A percentile compares a stretch with the other conserved stretches of the same genome.
Evolutionary conservation across 2,797 vertebrate genomes (phyloP).

Genomic region (Sarcophilus harrisii): DNA sequence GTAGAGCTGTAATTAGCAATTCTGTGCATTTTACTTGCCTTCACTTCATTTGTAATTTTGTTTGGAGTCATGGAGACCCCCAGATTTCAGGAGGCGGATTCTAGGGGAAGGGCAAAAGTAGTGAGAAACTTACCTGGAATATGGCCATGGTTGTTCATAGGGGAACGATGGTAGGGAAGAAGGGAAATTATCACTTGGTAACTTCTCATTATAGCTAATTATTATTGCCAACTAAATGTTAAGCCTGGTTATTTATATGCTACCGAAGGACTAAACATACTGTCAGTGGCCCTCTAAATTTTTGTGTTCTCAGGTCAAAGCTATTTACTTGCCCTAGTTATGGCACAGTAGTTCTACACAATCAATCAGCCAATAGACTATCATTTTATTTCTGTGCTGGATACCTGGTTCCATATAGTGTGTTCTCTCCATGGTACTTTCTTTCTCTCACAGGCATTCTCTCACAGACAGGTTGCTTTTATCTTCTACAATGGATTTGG

Average conservation of each 20-base stretch:
- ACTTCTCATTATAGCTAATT: not conserved
- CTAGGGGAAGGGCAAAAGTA: not conserved
- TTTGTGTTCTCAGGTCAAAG: not conserved
- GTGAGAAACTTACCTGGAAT: not conserved
- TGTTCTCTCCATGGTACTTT: not conserved
- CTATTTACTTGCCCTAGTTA: not conserved
- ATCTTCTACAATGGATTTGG: conserved; percentile 12
- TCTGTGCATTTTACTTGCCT: not conserved
- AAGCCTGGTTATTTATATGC: not conserved
- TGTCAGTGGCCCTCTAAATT: not conserved
- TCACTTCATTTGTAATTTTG: not conserved
- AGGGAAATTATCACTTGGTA: not conserved
- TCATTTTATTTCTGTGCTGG: conserved; percentile 38
- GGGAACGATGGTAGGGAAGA: not conserved
- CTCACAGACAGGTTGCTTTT: not conserved
- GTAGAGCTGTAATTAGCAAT: not conserved
- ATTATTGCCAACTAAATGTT: not conserved
- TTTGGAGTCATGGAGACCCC: not conserved
- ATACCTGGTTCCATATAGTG: not conserved
- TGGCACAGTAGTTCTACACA: conserved; percentile 1
- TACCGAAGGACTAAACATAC: not conserved
- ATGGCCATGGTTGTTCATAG: not conserved
- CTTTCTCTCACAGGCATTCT: not conserved
- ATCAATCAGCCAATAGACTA: conserved; percentile 28
- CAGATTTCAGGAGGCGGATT: not conserved